Base-by-base conservation (phyloP, 2,113 vertebrate species). In the Elanus axillaris region DNA sequence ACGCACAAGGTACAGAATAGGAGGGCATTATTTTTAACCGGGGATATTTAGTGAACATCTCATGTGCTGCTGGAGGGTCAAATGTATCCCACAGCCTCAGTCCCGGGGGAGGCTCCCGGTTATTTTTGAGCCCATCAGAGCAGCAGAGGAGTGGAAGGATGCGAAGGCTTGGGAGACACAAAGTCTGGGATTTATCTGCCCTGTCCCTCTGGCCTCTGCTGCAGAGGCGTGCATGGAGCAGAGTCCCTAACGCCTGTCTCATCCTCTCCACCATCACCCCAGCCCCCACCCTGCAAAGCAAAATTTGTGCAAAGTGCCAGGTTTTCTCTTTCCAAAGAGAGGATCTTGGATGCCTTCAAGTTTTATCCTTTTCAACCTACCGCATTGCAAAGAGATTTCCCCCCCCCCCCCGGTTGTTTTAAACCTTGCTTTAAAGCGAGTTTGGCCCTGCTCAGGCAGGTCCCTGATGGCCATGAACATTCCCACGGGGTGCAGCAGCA, bases 391-490 rank as follows among this genome's bases (percentile, higher is more conserved):
- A 47, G 18, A 64, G 47, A 4, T 36, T 3, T 17, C 2, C 0
- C 20, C 2, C 0, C 13, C 9, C 18, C 16, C 34, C 7, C 5
- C 0, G 10, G 26, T 88, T 36, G 43, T 75, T 93, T 86, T 42
- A 88, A 92, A 81, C 55, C 60, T 56, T 11, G 27, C 74, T 29
- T 50, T 25, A 42, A 29, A 84, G 84, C 92, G 63, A 94, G 93
- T 96, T 93, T 10, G 63, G 93, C 93, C 79, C 62, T 95, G 96
- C 93, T 95, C 79, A 2, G 93, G 74, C 93, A 95, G 92, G 86
- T 94, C 89, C 79, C 16, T n/a, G 5, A 1, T 73, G 93, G 89
- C 95, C 95, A 2, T 20, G 71, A 76, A 76, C 34, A 17, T 94
- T 96, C 95, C 93, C 95, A 94, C 62, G 72, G 60, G 93, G 93